Percentiles rank a stretch among this genome's conserved stretches.
phyloP scores from a whole-genome alignment of 2,888 invertebrate species.

The Athalia rosae region DNA sequence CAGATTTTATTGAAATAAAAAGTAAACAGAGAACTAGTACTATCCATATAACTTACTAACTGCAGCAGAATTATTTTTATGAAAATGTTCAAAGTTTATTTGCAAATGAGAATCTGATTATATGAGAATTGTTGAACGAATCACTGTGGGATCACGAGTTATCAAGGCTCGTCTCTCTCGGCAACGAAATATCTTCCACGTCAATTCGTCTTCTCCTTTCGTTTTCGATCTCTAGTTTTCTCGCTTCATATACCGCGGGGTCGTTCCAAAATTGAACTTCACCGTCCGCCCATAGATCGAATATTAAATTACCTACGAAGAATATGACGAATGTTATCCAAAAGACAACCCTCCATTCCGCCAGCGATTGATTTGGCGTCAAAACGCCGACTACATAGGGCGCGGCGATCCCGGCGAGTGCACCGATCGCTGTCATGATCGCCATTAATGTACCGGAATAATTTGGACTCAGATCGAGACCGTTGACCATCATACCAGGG shows the following conservation, averaged over 20 bases:
- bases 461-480: slow-evolving; percentile 74
- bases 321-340: slow-evolving; percentile 86
- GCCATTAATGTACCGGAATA: slow-evolving; percentile 75
- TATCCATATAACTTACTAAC: too few species aligned
- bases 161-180: too few species aligned
- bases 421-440: slow-evolving; percentile 79
- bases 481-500: slow-evolving; percentile 75
- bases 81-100: too few species aligned
- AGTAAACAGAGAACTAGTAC: too few species aligned
- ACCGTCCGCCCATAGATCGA: slow-evolving; percentile 83
- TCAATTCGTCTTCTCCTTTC: too few species aligned
- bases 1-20: too few species aligned
- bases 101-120: too few species aligned
- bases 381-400: slow-evolving; percentile 81
- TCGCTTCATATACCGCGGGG: slow-evolving; percentile 59
- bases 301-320: slow-evolving; percentile 81
- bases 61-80: too few species aligned
- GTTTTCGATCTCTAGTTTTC: too few species aligned
- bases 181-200: too few species aligned
- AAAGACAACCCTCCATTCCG: slow-evolving; percentile 86
- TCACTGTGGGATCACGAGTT: too few species aligned
- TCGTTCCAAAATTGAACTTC: slow-evolving; percentile 87
- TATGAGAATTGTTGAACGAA: too few species aligned
- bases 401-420: slow-evolving; percentile 82
- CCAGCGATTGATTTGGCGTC: slow-evolving; percentile 79